Base-by-base conservation (phyloP, 2,113 vertebrate species). In the Orientallactaga bullata region DNA sequence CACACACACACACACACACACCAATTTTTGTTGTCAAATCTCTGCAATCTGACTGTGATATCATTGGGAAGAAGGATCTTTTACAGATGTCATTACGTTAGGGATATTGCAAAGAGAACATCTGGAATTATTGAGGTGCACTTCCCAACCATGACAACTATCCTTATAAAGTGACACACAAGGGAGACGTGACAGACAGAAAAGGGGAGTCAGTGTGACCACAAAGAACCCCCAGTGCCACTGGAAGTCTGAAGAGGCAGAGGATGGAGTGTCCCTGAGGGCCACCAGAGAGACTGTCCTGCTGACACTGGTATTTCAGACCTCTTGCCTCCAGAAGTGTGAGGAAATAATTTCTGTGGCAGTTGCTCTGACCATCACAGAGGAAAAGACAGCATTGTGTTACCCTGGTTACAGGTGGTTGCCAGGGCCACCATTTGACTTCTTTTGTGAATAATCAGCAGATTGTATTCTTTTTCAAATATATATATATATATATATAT, bases 1-100 rank as follows among this genome's bases (percentile, higher is more conserved):
- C 9, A 3, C 6, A 20, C 15, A 2, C 11, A 12, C 24, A 20
- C 5, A 18, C 11, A 3, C 5, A 7, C 20, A 18, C 4, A 23
- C 11, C 15, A 61, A 61, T 18, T 17, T 84, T 16, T 15, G 24
- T 79, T 23, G 21, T 5, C 39, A 47, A 66, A 42, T 35, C 47
- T 58, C 32, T 42, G 32, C 72, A 23, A 69, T 21, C 23, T 84
- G 65, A 30, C 32, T 73, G 26, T 39, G 73, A 60, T 17, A 68
- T 76, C 68, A 35, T n/a, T 32, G 68, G 77, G 58, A 30, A 90
- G 60, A 86, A 68, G 26, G 11, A 5, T 30, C 7, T 68, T 73
- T 55, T 73, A 60, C 30, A 87, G 30, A 32, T 63, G 51, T 73
- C 35, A 26, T 76, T 61, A 82, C 51, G 39, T 37, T 85, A 71